A percentile compares a stretch with the other conserved stretches of the same genome.
Evolutionary conservation across 2,113 vertebrate genomes (phyloP).

Genomic region (Isurus oxyrinchus): DNA sequence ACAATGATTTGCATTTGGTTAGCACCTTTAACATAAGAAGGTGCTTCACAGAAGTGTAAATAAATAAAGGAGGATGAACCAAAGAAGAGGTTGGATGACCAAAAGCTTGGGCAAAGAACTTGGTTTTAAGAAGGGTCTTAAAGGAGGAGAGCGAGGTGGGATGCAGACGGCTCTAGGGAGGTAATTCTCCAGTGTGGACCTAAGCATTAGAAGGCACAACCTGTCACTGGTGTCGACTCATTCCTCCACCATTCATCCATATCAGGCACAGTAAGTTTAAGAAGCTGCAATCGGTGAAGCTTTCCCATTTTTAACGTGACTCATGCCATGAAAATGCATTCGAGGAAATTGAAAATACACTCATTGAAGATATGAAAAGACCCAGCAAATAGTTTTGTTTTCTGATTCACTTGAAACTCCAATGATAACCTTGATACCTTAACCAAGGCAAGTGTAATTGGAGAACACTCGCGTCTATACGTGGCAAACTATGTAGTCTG

Average conservation of each 20-base stretch:
- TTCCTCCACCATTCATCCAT: not conserved
- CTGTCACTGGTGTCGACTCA: not conserved
- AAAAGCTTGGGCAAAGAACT: too few species aligned
- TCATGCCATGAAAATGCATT: not conserved
- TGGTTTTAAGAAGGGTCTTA: not conserved
- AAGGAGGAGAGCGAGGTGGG: not conserved
- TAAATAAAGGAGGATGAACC: too few species aligned
- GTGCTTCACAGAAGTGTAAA: too few species aligned
- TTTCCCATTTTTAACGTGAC: not conserved
- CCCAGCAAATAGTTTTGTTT: not conserved
- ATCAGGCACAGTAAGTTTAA: not conserved
- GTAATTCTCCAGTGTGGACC: not conserved
- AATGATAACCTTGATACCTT: not conserved
- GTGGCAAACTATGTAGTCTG: not conserved
- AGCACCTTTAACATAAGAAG: too few species aligned
- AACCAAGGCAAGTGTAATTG: not conserved
- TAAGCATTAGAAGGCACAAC: not conserved
- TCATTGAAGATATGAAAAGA: not conserved
- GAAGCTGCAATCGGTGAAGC: not conserved
- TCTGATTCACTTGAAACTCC: not conserved
- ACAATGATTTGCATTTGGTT: too few species aligned
- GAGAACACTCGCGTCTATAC: not conserved
- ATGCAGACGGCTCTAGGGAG: not conserved
- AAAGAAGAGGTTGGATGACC: too few species aligned
- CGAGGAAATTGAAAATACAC: not conserved